Conservation (phyloP, 2,113 vertebrate genomes). For the Mohoua ochrocephala region DNA sequence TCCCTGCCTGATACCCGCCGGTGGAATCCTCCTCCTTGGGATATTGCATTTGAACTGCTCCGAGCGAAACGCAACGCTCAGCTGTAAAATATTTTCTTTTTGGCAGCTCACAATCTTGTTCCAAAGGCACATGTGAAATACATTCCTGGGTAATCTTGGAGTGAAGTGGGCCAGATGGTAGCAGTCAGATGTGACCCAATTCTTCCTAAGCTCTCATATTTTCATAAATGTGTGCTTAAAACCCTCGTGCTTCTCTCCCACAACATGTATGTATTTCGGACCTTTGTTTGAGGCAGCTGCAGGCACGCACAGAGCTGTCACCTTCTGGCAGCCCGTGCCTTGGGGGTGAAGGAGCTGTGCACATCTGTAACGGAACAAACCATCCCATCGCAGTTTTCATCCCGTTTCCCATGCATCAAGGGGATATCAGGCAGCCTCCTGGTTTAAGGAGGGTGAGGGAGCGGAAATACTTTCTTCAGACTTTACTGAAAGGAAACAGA, state of each 20-base stretch:
- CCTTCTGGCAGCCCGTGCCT: not conserved
- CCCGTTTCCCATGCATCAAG: not conserved
- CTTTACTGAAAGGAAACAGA: slow-evolving; percentile 19
- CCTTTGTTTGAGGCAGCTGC: not conserved
- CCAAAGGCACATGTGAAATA: slow-evolving; percentile 66
- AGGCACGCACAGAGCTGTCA: not conserved
- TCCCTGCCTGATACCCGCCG: not conserved
- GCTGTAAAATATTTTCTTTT: slow-evolving; percentile 66
- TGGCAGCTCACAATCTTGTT: slow-evolving; percentile 61
- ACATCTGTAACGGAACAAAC: not conserved
- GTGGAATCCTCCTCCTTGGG: not conserved
- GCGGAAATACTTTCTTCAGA: slow-evolving; percentile 11
- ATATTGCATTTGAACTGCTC: slow-evolving; percentile 13
- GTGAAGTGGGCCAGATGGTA: slow-evolving; percentile 69
- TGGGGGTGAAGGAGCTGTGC: not conserved
- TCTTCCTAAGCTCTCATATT: slow-evolving; percentile 52
- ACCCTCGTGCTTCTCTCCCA: not conserved
- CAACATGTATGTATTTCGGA: not conserved
- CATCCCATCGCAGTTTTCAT: not conserved
- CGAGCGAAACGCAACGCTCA: not conserved
- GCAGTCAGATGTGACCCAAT: slow-evolving; percentile 67
- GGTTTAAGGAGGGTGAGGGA: not conserved
- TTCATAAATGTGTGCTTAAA: slow-evolving; percentile 34
- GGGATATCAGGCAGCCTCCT: not conserved
- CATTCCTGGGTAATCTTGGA: slow-evolving; percentile 66